These are phyloP conservation scores for Morone saxatilis DNA, from an alignment of 2,113 vertebrate species.

Conservation along the genomic window DNA sequence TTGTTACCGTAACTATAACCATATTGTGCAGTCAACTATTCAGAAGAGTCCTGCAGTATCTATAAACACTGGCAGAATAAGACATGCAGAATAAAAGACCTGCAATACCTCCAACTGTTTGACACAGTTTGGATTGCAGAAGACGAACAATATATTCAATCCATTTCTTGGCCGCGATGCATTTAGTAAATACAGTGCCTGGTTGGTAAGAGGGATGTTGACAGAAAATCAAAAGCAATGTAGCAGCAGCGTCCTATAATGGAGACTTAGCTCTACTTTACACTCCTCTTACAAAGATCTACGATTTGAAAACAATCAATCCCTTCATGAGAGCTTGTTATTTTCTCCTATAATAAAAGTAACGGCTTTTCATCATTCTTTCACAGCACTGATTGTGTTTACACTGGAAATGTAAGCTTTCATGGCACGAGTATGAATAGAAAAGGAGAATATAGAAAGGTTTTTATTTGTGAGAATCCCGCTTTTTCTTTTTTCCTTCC, in stretches of 20 bases:
- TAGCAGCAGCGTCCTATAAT: conserved; percentile 81
- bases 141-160: conserved; percentile 80
- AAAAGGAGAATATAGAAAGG: conserved; percentile 46
- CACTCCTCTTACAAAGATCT: conserved; percentile 85
- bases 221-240: conserved; percentile 87
- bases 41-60: conserved; percentile 68
- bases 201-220: conserved; percentile 85
- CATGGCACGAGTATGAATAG: conserved; percentile 56
- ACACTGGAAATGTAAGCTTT: conserved; percentile 72
- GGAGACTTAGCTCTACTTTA: conserved; percentile 87
- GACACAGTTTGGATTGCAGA: conserved; percentile 79
- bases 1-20: conserved; percentile 69
- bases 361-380: conserved; percentile 80
- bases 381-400: conserved; percentile 77
- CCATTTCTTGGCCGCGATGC: conserved; percentile 77
- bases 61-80: conserved; percentile 76
- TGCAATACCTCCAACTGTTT: conserved; percentile 73
- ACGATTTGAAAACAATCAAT: conserved; percentile 87
- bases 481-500: conserved; percentile 45
- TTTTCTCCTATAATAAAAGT: conserved; percentile 84
- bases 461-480: conserved; percentile 70
- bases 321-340: conserved; percentile 85
- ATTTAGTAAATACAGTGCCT: conserved; percentile 82
- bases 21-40: conserved; percentile 70
- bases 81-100: conserved; percentile 62